phyloP scores from a whole-genome alignment of 1,140 invertebrate species.

The Drosophila baimaii region DNA sequence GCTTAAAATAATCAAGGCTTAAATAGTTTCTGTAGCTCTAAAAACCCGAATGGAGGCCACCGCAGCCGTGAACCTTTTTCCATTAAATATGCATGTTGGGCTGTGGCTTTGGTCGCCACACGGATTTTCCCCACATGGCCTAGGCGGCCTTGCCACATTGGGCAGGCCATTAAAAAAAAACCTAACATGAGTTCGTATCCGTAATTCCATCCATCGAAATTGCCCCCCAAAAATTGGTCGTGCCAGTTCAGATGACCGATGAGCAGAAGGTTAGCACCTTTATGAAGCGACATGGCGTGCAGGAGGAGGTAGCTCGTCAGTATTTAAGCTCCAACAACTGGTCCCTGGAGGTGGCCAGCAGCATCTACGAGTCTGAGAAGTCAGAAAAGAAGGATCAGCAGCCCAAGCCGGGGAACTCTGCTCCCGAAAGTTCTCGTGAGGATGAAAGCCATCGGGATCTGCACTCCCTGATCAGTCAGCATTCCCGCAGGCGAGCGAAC shows the following conservation, averaged over 20 bases:
- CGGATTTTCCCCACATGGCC: neutral
- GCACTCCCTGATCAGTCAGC: slow-evolving; percentile 36
- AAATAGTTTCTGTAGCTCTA: slow-evolving; percentile 25
- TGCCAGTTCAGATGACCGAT: slow-evolving; percentile 66
- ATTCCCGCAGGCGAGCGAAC: neutral
- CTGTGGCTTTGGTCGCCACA: slow-evolving; percentile 14
- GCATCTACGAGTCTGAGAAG: slow-evolving; percentile 45
- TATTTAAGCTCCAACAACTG: slow-evolving; percentile 60
- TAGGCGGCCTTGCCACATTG: slow-evolving; percentile 25
- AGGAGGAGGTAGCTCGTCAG: slow-evolving; percentile 51
- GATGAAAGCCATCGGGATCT: slow-evolving; percentile 12
- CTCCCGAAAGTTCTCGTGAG: neutral
- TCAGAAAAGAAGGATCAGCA: slow-evolving; percentile 2
- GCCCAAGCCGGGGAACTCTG: neutral
- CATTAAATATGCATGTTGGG: slow-evolving; percentile 19
- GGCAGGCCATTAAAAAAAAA: slow-evolving; percentile 7
- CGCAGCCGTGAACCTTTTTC: slow-evolving; percentile 10
- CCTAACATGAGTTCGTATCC: slow-evolving; percentile 30
- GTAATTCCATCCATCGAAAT: slow-evolving; percentile 36
- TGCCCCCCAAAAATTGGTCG: slow-evolving; percentile 10
- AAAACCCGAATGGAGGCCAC: slow-evolving; percentile 4
- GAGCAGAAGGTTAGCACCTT: slow-evolving; percentile 68
- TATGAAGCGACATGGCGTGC: slow-evolving; percentile 64
- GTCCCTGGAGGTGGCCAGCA: slow-evolving; percentile 53
- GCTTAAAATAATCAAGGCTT: slow-evolving; percentile 23